These are phyloP conservation scores for Chrysopa pallens DNA, from an alignment of 1,140 invertebrate species.

Conservation along the genomic window DNA sequence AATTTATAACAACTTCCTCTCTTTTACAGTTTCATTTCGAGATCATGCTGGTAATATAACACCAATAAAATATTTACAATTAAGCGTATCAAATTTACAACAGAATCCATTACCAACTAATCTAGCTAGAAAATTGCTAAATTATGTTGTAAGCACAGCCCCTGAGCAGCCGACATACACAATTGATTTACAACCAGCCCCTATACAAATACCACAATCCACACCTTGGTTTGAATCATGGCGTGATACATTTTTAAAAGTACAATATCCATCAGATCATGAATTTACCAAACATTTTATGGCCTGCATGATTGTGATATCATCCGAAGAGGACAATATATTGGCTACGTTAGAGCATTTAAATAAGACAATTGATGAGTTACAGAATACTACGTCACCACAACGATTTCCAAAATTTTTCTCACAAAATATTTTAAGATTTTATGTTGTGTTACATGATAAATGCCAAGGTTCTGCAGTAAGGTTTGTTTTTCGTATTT, in stretches of 20 bases:
- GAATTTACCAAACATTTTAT: conserved; percentile 89
- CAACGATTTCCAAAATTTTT: conserved; percentile 79
- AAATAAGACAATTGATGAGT: conserved; percentile 59
- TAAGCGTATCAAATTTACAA: conserved; percentile 67
- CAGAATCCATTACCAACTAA: conserved; percentile 63
- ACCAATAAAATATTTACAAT: conserved; percentile 56
- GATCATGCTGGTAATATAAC: conserved; percentile 61
- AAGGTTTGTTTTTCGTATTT: conserved; percentile 9
- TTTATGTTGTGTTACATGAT: conserved; percentile 84
- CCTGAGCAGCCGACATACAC: conserved; percentile 41
- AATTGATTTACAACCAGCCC: conserved; percentile 27
- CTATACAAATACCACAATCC: conserved; percentile 46
- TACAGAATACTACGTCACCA: conserved; percentile 50
- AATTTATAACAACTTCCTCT: conserved; percentile 7
- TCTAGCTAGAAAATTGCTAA: conserved; percentile 67
- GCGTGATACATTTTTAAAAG: conserved; percentile 77
- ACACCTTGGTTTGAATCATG: conserved; percentile 96
- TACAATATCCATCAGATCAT: conserved; percentile 82
- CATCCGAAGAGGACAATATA: conserved; percentile 63
- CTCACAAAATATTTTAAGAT: conserved; percentile 62
- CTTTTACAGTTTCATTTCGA: conserved; percentile 55
- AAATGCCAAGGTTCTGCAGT: conserved; percentile 11
- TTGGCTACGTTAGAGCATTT: conserved; percentile 59
- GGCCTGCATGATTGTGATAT: conserved; percentile 76
- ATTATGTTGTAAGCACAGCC: conserved; percentile 63